Conservation (phyloP, 2,797 vertebrate species). For the Hoplostethus atlanticus region DNA sequence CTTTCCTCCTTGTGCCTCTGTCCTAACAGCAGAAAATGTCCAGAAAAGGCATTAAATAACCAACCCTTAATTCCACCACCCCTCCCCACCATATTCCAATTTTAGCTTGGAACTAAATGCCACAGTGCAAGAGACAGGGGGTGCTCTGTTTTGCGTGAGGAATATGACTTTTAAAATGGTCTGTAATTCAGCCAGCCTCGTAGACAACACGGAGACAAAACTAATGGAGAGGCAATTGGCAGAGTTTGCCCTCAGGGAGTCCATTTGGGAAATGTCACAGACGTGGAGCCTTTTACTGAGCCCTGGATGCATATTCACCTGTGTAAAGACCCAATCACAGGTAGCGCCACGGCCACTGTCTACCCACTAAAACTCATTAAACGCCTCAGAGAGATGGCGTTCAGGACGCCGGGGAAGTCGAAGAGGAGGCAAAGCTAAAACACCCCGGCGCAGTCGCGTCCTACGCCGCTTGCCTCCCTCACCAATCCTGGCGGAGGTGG, state of each 20-base stretch:
- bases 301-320: slow-evolving; percentile 34
- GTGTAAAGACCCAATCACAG: slow-evolving; percentile 40
- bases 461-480: too few species aligned
- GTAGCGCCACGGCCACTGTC: background rate
- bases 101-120: slow-evolving; percentile 42
- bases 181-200: slow-evolving; percentile 33
- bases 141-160: slow-evolving; percentile 20
- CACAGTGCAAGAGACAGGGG: slow-evolving; percentile 6
- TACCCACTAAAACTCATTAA: slow-evolving; percentile 15
- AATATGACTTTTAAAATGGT: slow-evolving; percentile 40
- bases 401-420: background rate
- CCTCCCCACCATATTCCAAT: slow-evolving; percentile 17
- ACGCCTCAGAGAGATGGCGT: background rate
- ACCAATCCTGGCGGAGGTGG: too few species aligned
- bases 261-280: slow-evolving; percentile 47
- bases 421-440: background rate
- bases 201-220: slow-evolving; percentile 38
- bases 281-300: slow-evolving; percentile 16
- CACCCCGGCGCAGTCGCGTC: background rate
- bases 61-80: slow-evolving; percentile 1
- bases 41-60: slow-evolving; percentile 10
- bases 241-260: slow-evolving; percentile 37
- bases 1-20: slow-evolving; percentile 1
- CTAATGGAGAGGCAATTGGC: slow-evolving; percentile 18
- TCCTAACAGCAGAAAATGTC: slow-evolving; percentile 16